Evolutionary conservation across 2,797 vertebrate species (phyloP), one percentile per base, ranked within the genome.

Genomic region (Myotis findleyi): DNA sequence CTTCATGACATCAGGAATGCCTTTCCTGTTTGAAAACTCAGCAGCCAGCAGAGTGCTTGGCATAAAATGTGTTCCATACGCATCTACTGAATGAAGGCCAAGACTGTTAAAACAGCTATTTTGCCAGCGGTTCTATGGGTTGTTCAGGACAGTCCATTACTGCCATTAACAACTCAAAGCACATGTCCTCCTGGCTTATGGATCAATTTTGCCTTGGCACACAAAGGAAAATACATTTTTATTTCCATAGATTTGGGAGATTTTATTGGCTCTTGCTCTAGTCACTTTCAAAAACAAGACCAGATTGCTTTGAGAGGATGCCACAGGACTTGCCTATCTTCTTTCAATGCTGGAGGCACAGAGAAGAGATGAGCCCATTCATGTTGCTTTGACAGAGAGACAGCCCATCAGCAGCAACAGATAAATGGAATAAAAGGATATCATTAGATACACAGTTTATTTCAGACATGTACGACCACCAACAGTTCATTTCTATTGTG

Each of bases 191-290:
- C 66, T 13, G 5, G 12, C 16, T 73, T 2, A 73, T 71, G 36
- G 33, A 69, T 57, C 57, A 9, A 36, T 77, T 73, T n/a, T 38
- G 2, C 38, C 44, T 47, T 82, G 64, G 44, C 41, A 83, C 27
- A 89, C 41, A 92, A 55, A 87, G 33, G 49, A 86, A n/a, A 80
- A 44, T 20, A 68, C 9, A 38, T 94, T 92, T 87, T 55, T 27
- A 69, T 21, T 87, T 5, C 30, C 16, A 25, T 30, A 25, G 47
- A 30, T 59, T 47, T 92, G 14, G 38, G 51, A 93, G 81, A n/a
- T 53, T 89, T 51, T 72, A 72, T 12, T 93, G 79, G 88, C 53
- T 72, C 71, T 66, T 44, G 38, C 57, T 68, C 62, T 69, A n/a
- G 47, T 66, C 36, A 38, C 41, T 62, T 93, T 59, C 7, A 69